Evolutionary conservation across 1,140 invertebrate genomes (phyloP).

Genomic region (Atopsyche davidsoni): DNA sequence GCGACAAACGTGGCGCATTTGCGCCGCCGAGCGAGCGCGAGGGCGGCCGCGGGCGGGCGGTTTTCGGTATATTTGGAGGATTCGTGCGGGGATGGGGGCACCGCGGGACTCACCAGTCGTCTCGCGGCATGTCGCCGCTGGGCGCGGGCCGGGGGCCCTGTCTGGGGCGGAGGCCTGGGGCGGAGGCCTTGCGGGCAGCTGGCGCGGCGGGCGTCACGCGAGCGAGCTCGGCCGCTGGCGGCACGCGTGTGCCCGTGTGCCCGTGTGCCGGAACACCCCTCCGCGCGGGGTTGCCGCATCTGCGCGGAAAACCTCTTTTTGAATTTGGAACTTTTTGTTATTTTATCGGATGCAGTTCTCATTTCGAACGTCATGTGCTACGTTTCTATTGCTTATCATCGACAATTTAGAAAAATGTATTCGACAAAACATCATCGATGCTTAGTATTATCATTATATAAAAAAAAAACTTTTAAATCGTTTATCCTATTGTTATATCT

Average conservation of each 20-base stretch:
- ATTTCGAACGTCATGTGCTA: too few relatives aligned
- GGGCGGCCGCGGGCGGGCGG: slow-evolving; percentile 6
- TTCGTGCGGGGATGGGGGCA: background rate
- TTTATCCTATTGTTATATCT: too few relatives aligned
- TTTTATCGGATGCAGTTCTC: too few relatives aligned
- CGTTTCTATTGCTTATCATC: too few relatives aligned
- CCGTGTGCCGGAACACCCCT: background rate
- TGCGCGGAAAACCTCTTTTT: background rate
- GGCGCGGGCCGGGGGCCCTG: slow-evolving; percentile 5
- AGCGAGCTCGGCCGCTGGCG: slow-evolving; percentile 27
- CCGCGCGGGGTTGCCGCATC: slow-evolving; percentile 16
- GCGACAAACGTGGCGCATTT: background rate
- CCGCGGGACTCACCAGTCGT: too few relatives aligned
- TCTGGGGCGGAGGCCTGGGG: background rate
- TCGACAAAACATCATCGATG: too few relatives aligned
- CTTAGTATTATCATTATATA: too few relatives aligned
- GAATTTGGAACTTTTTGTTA: too few relatives aligned
- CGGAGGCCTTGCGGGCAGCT: background rate
- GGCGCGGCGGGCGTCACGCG: slow-evolving; percentile 18
- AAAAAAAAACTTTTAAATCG: too few relatives aligned
- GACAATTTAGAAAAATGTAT: too few relatives aligned
- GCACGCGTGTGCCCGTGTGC: slow-evolving; percentile 27
- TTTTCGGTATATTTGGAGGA: background rate
- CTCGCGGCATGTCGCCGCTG: too few relatives aligned
- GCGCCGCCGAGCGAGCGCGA: slow-evolving; percentile 10